Base-by-base conservation (phyloP, 2,797 vertebrate genomes). In the Salmo trutta region DNA sequence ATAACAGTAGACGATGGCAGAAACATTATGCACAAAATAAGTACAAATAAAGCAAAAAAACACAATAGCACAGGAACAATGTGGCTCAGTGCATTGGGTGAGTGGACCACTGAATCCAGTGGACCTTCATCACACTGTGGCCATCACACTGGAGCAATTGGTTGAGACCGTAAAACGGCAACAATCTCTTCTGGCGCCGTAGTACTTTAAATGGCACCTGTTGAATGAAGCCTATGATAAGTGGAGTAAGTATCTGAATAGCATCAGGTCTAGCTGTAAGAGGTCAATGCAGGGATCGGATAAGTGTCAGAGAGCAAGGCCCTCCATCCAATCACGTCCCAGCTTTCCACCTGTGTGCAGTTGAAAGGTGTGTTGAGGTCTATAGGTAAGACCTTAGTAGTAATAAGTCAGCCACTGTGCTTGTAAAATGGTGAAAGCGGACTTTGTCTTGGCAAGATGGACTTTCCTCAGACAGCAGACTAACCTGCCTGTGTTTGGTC, bases 391-490 rank as follows among this genome's bases (percentile, higher is more conserved):
- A n/a, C 19, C 17, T 0, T 27, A 51, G 15, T 24, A 75, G 73
- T n/a, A 47, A 79, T 75, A 73, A 80, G 29, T 82, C 73, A 79
- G 15, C n/a, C 74, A 53, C 51, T 77, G 73, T 62, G 52, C 33
- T 84, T 78, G 78, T 74, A 84, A 86, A 86, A 77, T 76, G 68
- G 73, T 70, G 72, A 76, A 77, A 75, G 75, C 64, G 76, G 76
- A 83, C 78, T 79, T 87, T 87, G 77, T 75, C 59, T 79, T 70
- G 65, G 41, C 29, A 47, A 47, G 17, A 67, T 73, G 62, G 27
- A 17, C 31, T 67, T 75, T 72, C 36, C 69, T 68, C 54, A 31
- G 27, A 54, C 69, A 41, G 27, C 47, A 78, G 16, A 54, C 47
- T 33, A 66, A 74, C 15, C 54, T 81, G 41, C 21, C 21, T 56